phyloP scores from a whole-genome alignment of 1,140 invertebrate genomes.

The Tetranychus urticae region DNA sequence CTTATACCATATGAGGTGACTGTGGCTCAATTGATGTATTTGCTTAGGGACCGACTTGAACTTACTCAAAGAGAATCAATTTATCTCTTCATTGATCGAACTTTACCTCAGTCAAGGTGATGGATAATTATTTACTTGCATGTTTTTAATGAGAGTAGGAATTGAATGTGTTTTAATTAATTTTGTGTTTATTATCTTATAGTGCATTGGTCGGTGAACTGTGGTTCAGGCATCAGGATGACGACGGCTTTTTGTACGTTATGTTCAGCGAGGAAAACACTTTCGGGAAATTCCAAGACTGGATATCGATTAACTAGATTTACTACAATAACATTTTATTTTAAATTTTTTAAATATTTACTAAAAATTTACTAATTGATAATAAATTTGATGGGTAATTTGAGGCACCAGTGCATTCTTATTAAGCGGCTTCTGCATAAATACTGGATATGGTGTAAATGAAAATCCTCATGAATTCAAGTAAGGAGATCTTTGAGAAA shows the following conservation, averaged over 20 bases:
- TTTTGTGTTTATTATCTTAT: not conserved
- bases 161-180: not conserved
- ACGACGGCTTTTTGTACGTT: not conserved
- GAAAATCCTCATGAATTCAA: not conserved
- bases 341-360: too few species aligned
- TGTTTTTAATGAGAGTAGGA: not conserved
- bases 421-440: too few species aligned
- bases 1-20: constrained; percentile 27
- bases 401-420: too few species aligned
- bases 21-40: constrained; percentile 31
- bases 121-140: not conserved
- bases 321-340: too few species aligned
- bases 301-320: too few species aligned
- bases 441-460: too few species aligned
- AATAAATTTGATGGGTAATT: too few species aligned
- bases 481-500: not conserved
- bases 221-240: constrained; percentile 22
- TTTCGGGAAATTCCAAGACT: not conserved
- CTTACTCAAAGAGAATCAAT: constrained; percentile 25
- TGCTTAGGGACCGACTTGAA: constrained; percentile 26
- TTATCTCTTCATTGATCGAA: constrained; percentile 26
- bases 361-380: too few species aligned
- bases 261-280: constrained; percentile 1
- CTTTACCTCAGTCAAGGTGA: constrained; percentile 26
- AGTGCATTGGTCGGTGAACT: constrained; percentile 27